Evolutionary conservation across 2,113 vertebrate genomes (phyloP).

Genomic region (Setophaga coronata): DNA sequence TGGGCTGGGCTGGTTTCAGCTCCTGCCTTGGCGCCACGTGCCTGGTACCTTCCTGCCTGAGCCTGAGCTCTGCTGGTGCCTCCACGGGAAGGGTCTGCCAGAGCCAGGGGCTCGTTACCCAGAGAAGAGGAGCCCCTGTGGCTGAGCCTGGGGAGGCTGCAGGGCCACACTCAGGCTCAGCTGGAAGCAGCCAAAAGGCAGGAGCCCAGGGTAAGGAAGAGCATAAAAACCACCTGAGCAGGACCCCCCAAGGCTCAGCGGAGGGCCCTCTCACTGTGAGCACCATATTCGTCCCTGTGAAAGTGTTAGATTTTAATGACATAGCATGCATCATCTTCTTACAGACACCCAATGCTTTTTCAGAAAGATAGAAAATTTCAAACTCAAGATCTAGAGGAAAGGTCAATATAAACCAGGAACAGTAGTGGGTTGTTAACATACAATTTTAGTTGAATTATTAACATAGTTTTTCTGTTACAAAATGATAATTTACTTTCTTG

Average conservation of each 20-base stretch:
- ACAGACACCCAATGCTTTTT: neutral
- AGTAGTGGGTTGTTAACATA: neutral
- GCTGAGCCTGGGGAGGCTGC: neutral
- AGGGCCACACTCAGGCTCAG: rapidly evolving
- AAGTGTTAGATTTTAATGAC: neutral
- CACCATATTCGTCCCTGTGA: neutral
- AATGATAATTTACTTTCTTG: neutral
- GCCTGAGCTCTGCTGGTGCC: neutral
- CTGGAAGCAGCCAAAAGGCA: neutral
- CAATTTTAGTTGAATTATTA: neutral
- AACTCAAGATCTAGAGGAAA: neutral
- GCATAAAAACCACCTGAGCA: neutral
- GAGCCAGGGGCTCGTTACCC: rapidly evolving
- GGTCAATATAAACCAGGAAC: neutral
- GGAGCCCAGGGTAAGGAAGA: neutral
- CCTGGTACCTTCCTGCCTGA: neutral
- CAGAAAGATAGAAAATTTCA: neutral
- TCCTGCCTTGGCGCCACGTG: rapidly evolving
- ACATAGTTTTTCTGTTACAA: neutral
- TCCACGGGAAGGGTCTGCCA: rapidly evolving
- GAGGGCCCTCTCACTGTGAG: rapidly evolving
- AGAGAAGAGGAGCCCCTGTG: rapidly evolving
- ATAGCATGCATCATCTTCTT: neutral
- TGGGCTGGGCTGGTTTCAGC: neutral
- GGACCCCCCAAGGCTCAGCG: neutral